Evolutionary conservation across 2,797 vertebrate genomes (phyloP).

Genomic region (Peromyscus attwateri): DNA sequence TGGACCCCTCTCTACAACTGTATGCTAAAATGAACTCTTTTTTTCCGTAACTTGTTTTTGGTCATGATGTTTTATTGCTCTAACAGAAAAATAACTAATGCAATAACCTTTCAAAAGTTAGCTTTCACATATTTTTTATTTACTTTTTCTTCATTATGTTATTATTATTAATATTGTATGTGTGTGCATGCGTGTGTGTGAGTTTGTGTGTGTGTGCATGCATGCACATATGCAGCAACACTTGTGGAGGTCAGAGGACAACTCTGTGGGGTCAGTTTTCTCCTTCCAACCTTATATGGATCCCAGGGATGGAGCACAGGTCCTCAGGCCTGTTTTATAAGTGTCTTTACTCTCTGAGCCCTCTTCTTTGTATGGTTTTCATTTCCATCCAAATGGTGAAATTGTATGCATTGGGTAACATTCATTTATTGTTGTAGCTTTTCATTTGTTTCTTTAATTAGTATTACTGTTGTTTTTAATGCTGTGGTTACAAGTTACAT

Average conservation of each 20-base stretch:
- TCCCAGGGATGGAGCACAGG: background rate
- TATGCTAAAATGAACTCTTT: background rate
- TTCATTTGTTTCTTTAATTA: conserved; percentile 20
- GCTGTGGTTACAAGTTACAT: background rate
- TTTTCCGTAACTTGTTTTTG: background rate
- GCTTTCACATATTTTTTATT: background rate
- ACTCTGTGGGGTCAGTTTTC: background rate
- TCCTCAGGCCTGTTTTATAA: background rate
- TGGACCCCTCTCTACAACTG: background rate
- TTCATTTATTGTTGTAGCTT: background rate
- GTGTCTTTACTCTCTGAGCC: background rate
- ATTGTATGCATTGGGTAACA: background rate
- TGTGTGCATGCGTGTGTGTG: background rate
- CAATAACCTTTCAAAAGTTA: background rate
- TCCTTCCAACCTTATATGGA: background rate
- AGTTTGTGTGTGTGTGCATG: background rate
- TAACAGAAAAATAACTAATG: background rate
- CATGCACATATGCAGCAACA: background rate
- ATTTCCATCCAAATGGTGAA: background rate
- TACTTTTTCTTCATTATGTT: background rate
- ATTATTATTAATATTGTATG: background rate
- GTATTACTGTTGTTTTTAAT: background rate
- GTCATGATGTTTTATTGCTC: background rate
- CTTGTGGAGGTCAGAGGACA: background rate
- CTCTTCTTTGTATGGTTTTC: background rate